Conservation (phyloP, 2,113 vertebrate species). For the Lamprologus lemairii region DNA sequence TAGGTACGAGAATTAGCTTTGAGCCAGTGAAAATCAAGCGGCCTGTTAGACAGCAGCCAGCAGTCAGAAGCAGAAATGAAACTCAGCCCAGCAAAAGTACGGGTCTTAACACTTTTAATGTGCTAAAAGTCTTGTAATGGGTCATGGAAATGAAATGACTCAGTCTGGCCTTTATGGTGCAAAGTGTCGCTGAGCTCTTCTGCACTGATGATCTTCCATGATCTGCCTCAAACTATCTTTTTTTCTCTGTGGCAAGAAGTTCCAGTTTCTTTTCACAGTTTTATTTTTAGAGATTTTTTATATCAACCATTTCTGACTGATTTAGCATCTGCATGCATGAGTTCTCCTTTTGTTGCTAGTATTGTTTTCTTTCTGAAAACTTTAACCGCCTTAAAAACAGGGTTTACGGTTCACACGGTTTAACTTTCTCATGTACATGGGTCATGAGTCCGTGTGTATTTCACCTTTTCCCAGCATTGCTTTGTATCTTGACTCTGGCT, state of each 20-base stretch:
- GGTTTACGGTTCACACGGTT: neutral
- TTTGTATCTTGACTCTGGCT: neutral
- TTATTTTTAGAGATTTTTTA: neutral
- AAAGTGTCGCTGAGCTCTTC: neutral
- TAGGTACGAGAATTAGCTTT: neutral
- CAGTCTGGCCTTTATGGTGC: neutral
- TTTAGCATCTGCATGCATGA: neutral
- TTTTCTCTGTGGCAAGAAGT: neutral
- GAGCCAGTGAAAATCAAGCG: neutral
- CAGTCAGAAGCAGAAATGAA: conserved; percentile 1
- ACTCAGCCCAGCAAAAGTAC: neutral
- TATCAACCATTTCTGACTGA: neutral
- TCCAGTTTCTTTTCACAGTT: neutral
- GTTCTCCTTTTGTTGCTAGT: neutral
- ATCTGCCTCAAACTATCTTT: neutral
- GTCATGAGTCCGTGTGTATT: neutral
- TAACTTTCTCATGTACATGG: neutral
- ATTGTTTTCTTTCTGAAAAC: neutral
- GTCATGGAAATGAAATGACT: neutral
- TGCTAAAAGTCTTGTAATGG: neutral
- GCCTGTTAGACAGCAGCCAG: neutral
- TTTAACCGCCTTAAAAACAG: neutral
- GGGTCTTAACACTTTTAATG: neutral
- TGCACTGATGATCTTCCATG: neutral
- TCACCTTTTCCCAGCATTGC: neutral